Evolutionary conservation across 1,140 invertebrate species (phyloP).

Genomic region (Heliconius nattereri): DNA sequence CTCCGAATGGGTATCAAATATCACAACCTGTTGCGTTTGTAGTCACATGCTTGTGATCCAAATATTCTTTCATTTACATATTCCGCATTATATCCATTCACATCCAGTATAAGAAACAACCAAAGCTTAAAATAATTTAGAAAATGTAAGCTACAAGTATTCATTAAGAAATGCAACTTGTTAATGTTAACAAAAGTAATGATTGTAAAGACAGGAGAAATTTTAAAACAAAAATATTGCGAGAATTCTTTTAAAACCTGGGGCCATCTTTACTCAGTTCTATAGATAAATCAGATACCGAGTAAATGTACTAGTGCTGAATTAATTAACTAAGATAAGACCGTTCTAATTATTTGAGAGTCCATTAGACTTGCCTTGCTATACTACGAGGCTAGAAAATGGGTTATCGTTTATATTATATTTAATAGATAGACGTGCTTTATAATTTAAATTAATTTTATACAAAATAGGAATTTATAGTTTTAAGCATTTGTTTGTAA

Average conservation of each 20-base stretch:
- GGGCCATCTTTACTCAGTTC: not conserved
- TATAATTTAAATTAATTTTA: not conserved
- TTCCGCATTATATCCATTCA: too few relatives aligned
- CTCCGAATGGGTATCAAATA: too few relatives aligned
- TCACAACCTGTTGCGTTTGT: too few relatives aligned
- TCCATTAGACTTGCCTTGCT: conserved; percentile 24
- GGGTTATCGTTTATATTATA: conserved; percentile 29
- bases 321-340: conserved; percentile 53
- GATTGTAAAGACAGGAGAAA: not conserved
- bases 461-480: not conserved
- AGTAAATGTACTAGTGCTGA: conserved; percentile 34
- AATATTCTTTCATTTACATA: too few relatives aligned
- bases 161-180: not conserved
- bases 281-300: conserved; percentile 29
- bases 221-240: not conserved
- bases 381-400: conserved; percentile 10
- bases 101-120: too few relatives aligned
- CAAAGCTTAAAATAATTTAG: too few relatives aligned
- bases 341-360: conserved; percentile 48
- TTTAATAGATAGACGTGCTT: not conserved
- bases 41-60: too few relatives aligned
- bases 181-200: not conserved
- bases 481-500: too few relatives aligned
- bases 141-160: too few relatives aligned
- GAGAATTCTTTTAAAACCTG: not conserved